Evolutionary conservation across 2,888 invertebrate species (phyloP).

Genomic region (Aplocera efformata): DNA sequence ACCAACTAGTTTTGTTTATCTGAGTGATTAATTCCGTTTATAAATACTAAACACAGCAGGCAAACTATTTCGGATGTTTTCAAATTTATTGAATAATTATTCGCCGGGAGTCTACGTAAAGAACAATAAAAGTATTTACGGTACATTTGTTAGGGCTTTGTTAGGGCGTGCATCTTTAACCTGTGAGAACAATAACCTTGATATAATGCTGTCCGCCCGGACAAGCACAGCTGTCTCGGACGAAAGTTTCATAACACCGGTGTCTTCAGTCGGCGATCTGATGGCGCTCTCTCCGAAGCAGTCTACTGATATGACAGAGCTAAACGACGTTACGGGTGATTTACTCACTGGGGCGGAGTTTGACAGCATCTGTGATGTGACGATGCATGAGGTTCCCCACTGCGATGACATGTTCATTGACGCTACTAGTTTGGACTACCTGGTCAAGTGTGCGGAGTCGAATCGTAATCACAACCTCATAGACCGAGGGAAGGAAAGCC

Average conservation of each 20-base stretch:
- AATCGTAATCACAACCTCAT: constrained; percentile 51
- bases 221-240: constrained; percentile 49
- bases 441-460: constrained; percentile 70
- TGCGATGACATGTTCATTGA: constrained; percentile 77
- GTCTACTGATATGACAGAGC: constrained; percentile 35
- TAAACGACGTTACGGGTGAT: constrained; percentile 52
- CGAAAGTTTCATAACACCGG: constrained; percentile 59
- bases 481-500: constrained; percentile 80
- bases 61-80: constrained; percentile 50
- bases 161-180: constrained; percentile 36
- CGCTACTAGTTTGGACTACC: constrained; percentile 78
- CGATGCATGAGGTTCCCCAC: constrained; percentile 61
- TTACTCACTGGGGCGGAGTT: constrained; percentile 63
- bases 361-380: constrained; percentile 67
- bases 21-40: constrained; percentile 10
- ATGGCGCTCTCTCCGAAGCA: constrained; percentile 62
- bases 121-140: constrained; percentile 45
- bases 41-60: background rate
- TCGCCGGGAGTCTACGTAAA: constrained; percentile 39
- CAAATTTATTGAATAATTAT: constrained; percentile 41
- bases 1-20: constrained; percentile 25
- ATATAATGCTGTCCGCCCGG: constrained; percentile 49
- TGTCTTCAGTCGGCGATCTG: constrained; percentile 61
- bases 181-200: constrained; percentile 13
- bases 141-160: constrained; percentile 50